Base-by-base conservation (phyloP, 2,888 invertebrate species). In the Pardosa pseudoannulata region DNA sequence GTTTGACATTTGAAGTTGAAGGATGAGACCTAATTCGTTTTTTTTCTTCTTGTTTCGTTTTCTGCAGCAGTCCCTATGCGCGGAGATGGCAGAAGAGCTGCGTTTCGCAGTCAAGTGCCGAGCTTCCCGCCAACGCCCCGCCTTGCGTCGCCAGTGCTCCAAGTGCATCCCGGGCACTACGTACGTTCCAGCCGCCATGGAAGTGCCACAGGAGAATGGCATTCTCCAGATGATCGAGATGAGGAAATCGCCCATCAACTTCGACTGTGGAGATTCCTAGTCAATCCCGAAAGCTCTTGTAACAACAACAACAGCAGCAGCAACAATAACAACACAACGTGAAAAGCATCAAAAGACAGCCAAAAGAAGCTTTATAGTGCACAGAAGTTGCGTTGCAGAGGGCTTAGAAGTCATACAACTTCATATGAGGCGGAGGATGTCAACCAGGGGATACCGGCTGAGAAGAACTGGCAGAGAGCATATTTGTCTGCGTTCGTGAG, bases 81-180 rank as follows among this genome's bases (percentile, higher is more conserved):
- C 97, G 62, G 98, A 98, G 93, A 97, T 98, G 96, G 96, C 94
- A 0, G 95, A 97, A 93, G 98, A 98, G 92, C 92, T 98, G 86
- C 93, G 97, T 36, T 97, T 97, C 91, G 98, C 98, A 0, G 94
- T 98, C 91, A 94, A 95, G 71, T 98, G 98, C 91, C 94, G 94
- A 27, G 88, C 88, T 5, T 95, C 97, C 0, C 94, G 95, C 88
- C 95, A 96, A 90, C 93, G 96, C 87, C 96, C 97, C 0, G 96
- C 96, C 9, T 92, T 96, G 13, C 94, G 95, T 90, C 93, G 96
- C 74, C 95, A 95, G 73, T 96, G 96, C 90, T 93, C 95, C 6
- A 93, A 95, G 90, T 96, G 96, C 90, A 94, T 95, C 1, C 95
- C 95, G 0, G 93, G 93, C 9, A 94, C 95, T 46, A 89, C 89